Conservation (phyloP, 2,888 invertebrate genomes). For the Torymus tubicola region DNA sequence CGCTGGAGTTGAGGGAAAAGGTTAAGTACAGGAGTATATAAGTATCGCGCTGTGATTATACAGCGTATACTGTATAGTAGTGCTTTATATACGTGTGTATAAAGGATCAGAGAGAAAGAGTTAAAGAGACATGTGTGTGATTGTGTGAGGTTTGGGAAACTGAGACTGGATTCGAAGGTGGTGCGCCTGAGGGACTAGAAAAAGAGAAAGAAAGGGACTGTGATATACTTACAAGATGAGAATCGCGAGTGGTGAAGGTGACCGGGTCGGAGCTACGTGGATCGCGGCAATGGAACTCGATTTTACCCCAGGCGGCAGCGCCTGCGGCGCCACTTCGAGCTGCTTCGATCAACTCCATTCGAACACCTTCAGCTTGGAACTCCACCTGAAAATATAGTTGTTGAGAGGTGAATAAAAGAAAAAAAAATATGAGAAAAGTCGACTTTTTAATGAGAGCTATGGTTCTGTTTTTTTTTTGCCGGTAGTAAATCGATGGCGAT, state of each 20-base stretch:
- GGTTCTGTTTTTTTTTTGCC: not conserved
- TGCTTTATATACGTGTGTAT: too few relatives aligned
- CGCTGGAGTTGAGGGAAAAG: too few relatives aligned
- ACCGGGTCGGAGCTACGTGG: constrained; percentile 93
- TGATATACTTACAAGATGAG: constrained; percentile 87
- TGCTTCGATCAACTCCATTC: constrained; percentile 92
- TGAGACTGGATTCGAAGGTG: too few relatives aligned
- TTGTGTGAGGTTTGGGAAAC: too few relatives aligned
- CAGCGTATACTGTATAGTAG: too few relatives aligned
- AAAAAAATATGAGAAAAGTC: not conserved
- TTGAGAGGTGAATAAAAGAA: constrained; percentile 48
- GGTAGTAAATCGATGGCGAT: not conserved
- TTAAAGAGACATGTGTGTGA: too few relatives aligned
- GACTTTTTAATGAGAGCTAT: not conserved
- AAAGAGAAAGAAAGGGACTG: not conserved
- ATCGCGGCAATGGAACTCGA: constrained; percentile 92
- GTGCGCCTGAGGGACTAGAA: not conserved
- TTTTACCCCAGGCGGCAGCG: constrained; percentile 80
- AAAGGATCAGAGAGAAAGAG: too few relatives aligned
- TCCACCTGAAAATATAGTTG: constrained; percentile 83
- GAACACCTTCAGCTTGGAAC: constrained; percentile 92
- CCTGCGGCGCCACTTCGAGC: constrained; percentile 87
- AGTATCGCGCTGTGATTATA: too few relatives aligned
- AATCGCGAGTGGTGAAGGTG: constrained; percentile 93
- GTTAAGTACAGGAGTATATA: too few relatives aligned